Evolutionary conservation across 2,113 vertebrate species (phyloP), one percentile per base, ranked within the genome.

Genomic region (Miniopterus natalensis): DNA sequence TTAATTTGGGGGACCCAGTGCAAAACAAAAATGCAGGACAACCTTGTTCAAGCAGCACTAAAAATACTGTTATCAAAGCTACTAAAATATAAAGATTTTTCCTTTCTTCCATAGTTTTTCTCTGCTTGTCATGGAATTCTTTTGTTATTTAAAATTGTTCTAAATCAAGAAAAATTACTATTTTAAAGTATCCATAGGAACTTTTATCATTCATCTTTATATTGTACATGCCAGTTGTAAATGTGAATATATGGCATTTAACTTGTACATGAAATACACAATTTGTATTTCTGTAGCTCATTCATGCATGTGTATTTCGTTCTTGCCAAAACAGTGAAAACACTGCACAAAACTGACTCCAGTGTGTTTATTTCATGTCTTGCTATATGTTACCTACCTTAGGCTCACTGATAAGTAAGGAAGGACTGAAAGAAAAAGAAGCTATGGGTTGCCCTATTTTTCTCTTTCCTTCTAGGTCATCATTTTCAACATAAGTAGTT

Each of bases 131-230:
- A 13, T 49, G 20, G n/a, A 75, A 1, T 68, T 68, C 90, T 80
- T 83, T 80, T 13, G 12, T 51, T 73, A 74, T 61, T 86, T 95
- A 88, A 88, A 84, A 25, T 42, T 83, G 27, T 70, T 78, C 29
- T 68, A 61, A 84, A 36, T 42, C 59, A 57, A 53, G 36, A 81
- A 89, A 95, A 81, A 78, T 51, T 49, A 71, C 9, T 57, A 42
- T 71, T 55, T 86, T 90, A 51, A 91, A 91, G n/a, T 78, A 88
- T 42, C 83, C 55, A 51, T 77, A 63, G 40, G 59, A 36, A 71
- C 63, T 66, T 70, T 88, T 71, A 68, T 21, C 18, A 79, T 53
- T 80, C 23, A 55, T 68, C n/a, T 71, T 71, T 80, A 81, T 36
- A 78, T 66, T 36, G 3, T 42, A 17, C 55, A 61, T 74, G 49